Conservation (phyloP, 2,888 invertebrate genomes). For the Poecilobothrus nobilitatus region DNA sequence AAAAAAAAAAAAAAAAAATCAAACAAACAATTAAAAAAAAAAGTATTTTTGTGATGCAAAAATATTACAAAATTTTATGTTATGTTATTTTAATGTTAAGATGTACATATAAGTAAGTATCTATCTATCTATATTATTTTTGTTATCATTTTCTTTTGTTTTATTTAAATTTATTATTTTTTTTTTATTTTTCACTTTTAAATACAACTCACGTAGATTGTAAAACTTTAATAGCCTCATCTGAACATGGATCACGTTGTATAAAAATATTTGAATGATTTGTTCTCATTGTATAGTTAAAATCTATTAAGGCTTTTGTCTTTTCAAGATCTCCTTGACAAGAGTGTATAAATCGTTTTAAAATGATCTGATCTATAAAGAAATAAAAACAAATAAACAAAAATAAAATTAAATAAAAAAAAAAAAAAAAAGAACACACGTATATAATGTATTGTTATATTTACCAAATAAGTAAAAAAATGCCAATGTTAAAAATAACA, state of each 20-base stretch:
- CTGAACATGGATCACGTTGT: conserved; percentile 46
- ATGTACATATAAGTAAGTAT: not conserved
- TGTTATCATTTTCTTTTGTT: not conserved
- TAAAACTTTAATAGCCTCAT: conserved; percentile 33
- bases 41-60: not conserved
- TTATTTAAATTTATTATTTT: not conserved
- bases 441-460: too few species aligned
- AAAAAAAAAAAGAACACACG: not conserved
- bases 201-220: conserved; percentile 36
- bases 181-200: not conserved
- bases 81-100: too few species aligned
- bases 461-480: too few species aligned
- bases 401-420: conserved; percentile 13
- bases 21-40: conserved; percentile 7
- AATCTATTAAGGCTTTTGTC: conserved; percentile 36
- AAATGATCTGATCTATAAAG: conserved; percentile 32
- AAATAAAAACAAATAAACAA: conserved; percentile 1
- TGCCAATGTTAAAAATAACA: too few species aligned
- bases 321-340: conserved; percentile 33
- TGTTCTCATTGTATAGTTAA: conserved; percentile 46
- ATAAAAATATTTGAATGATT: conserved; percentile 49
- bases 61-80: not conserved
- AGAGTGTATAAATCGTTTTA: conserved; percentile 34
- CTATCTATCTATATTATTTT: not conserved
- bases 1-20: conserved; percentile 7